Evolutionary conservation across 35 echinoderm and acorn worm species (phyloP).

Genomic region (Ptychodera flava): DNA sequence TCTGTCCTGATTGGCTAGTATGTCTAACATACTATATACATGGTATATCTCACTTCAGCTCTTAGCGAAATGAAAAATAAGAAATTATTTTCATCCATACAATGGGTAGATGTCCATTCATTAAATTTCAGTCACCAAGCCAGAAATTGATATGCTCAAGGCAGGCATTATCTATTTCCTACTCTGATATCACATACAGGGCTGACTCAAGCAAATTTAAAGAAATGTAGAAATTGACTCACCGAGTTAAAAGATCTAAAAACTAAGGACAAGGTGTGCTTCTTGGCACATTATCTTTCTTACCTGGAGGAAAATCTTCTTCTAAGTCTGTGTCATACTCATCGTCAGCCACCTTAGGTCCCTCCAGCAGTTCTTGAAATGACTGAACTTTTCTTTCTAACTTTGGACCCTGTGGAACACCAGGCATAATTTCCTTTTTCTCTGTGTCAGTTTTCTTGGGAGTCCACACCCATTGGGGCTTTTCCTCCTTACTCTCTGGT

Average conservation of each 20-base stretch:
- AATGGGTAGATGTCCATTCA: not conserved
- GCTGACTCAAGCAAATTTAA: no score
- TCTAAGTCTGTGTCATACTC: conserved; percentile 89
- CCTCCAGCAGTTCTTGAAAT: conserved; percentile 24
- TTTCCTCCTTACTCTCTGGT: no score
- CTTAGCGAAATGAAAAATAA: not conserved
- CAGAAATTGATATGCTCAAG: no score
- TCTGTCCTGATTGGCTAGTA: no score
- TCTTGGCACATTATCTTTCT: no score
- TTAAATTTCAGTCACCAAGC: not conserved
- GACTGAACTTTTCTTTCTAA: not conserved
- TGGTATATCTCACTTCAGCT: no score
- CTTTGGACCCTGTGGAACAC: not conserved
- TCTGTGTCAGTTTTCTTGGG: not conserved
- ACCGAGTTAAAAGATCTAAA: no score
- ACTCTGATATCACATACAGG: no score
- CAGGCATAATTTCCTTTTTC: not conserved
- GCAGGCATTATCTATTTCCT: no score
- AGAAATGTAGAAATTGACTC: no score
- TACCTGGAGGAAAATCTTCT: conserved; percentile 75
- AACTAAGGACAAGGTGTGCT: no score
- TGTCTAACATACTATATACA: no score
- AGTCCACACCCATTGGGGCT: not conserved
- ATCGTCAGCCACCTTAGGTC: conserved; percentile 32
- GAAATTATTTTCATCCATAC: not conserved